Conservation (phyloP, 1,140 invertebrate species). For the Polypedilum vanderplanki region DNA sequence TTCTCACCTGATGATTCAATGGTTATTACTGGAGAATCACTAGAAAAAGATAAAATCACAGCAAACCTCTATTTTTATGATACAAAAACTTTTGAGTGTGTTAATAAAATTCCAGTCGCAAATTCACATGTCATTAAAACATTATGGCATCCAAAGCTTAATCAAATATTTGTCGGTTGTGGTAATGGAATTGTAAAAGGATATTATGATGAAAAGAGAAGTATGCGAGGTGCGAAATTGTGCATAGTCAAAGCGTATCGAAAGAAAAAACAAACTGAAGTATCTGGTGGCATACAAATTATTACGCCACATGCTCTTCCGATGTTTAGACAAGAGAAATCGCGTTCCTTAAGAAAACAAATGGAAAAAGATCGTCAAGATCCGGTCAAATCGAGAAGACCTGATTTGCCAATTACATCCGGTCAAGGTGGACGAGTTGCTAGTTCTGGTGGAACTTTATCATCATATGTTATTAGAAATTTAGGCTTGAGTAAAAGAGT, state of each 20-base stretch:
- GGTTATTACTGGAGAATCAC: constrained; percentile 80
- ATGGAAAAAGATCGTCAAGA: constrained; percentile 88
- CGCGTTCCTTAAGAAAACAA: constrained; percentile 81
- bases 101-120: constrained; percentile 65
- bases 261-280: constrained; percentile 74
- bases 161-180: constrained; percentile 91
- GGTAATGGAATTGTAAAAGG: constrained; percentile 87
- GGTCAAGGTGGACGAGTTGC: constrained; percentile 85
- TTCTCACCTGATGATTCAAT: constrained; percentile 92
- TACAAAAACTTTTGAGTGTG: constrained; percentile 66
- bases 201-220: constrained; percentile 81
- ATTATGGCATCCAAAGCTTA: constrained; percentile 94
- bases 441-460: constrained; percentile 90
- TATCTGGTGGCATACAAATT: constrained; percentile 86
- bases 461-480: constrained; percentile 95
- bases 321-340: constrained; percentile 86
- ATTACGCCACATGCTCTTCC: constrained; percentile 96
- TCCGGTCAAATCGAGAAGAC: constrained; percentile 84
- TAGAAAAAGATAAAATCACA: constrained; percentile 58
- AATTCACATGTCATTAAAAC: constrained; percentile 81
- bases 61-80: constrained; percentile 81
- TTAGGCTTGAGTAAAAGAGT: constrained; percentile 88
- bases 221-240: constrained; percentile 82
- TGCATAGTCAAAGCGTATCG: constrained; percentile 77
- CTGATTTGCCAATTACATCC: constrained; percentile 93